Conservation (phyloP, 2,113 vertebrate species). For the Malurus elegans region DNA sequence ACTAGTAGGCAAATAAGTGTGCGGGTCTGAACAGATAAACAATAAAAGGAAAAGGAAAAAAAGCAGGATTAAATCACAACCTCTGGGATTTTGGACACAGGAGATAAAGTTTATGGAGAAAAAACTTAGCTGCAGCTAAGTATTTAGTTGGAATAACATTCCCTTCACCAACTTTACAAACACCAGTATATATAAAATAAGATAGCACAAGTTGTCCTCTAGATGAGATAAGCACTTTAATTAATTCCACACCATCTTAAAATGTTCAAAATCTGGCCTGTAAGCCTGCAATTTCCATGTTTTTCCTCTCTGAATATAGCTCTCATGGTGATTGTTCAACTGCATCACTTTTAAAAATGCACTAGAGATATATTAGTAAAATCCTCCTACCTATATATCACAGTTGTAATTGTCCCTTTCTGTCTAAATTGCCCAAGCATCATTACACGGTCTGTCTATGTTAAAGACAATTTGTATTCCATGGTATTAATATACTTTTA, state of each 20-base stretch:
- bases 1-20: neutral
- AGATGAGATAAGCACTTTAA: neutral
- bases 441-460: neutral
- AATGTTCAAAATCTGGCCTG: neutral
- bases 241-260: neutral
- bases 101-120: neutral
- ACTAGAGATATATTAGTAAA: neutral
- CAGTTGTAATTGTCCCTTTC: neutral
- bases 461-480: neutral
- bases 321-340: rapidly evolving
- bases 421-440: neutral
- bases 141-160: neutral
- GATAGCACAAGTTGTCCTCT: neutral
- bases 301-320: neutral
- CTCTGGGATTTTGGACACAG: neutral
- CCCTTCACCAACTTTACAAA: neutral
- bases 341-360: neutral
- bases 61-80: neutral
- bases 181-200: neutral
- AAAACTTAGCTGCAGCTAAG: neutral
- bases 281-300: neutral
- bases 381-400: neutral
- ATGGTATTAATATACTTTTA: slow-evolving; percentile 7
- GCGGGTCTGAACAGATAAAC: neutral
- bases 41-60: rapidly evolving